Conservation (phyloP, 2,797 vertebrate species). For the Myoxocephalus aenaeus region DNA sequence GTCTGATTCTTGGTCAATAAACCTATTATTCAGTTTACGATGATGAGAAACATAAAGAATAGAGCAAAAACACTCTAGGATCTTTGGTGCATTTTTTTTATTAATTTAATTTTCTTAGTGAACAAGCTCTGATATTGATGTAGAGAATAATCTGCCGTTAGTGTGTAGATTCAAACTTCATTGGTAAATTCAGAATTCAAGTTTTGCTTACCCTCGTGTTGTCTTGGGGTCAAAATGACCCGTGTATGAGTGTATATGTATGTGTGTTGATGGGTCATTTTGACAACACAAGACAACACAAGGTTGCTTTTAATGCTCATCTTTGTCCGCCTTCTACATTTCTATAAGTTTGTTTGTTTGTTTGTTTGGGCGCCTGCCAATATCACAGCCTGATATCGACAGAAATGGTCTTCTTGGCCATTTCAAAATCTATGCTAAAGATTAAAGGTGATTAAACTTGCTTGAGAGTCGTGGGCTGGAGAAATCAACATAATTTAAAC, state of each 20-base stretch:
- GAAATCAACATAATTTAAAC: neutral
- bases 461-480: neutral
- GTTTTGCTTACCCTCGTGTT: too few relatives aligned
- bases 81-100: slow-evolving; percentile 1
- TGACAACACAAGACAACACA: too few relatives aligned
- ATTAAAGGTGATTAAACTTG: neutral
- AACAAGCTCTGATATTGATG: slow-evolving; percentile 6
- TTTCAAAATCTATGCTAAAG: slow-evolving; percentile 8
- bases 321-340: neutral
- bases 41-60: neutral
- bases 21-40: neutral
- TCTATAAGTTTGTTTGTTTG: neutral
- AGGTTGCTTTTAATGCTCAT: neutral
- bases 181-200: neutral
- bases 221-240: too few relatives aligned
- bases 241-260: too few relatives aligned
- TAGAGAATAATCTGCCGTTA: neutral
- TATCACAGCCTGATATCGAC: neutral
- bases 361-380: neutral
- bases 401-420: slow-evolving; percentile 4
- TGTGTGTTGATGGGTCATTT: too few relatives aligned
- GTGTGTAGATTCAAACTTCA: neutral
- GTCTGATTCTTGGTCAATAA: neutral
- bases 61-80: neutral
- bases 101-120: neutral